Evolutionary conservation across 2,888 invertebrate genomes (phyloP).

Genomic region (Pseudeuparius sepicola): DNA sequence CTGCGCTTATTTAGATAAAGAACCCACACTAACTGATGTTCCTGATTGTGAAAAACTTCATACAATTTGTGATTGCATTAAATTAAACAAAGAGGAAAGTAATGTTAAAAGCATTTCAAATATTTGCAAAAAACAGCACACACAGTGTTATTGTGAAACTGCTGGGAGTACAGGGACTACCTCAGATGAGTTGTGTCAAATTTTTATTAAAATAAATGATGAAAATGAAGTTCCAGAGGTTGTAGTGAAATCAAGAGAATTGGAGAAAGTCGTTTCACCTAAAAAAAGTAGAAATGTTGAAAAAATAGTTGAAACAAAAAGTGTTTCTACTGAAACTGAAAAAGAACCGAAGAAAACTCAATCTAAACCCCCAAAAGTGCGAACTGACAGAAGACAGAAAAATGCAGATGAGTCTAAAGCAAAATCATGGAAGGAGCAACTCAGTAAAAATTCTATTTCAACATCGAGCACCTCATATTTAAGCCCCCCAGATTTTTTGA

Average conservation of each 20-base stretch:
- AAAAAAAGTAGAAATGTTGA: constrained; percentile 13
- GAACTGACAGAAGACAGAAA: not conserved
- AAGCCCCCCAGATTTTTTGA: constrained; percentile 35
- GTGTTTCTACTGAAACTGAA: constrained; percentile 26
- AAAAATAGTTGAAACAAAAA: constrained; percentile 17
- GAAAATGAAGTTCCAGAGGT: constrained; percentile 29
- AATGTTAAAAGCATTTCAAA: not conserved
- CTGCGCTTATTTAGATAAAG: too few relatives aligned
- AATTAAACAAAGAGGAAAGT: too few relatives aligned
- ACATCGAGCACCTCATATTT: constrained; percentile 36
- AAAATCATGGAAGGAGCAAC: constrained; percentile 32
- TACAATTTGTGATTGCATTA: constrained; percentile 1
- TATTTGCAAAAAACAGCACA: constrained; percentile 18
- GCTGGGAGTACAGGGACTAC: constrained; percentile 15
- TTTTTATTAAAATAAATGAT: constrained; percentile 34
- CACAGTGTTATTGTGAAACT: constrained; percentile 25
- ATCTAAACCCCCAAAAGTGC: constrained; percentile 1
- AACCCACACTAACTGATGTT: not conserved
- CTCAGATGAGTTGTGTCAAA: constrained; percentile 32
- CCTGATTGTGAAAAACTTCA: constrained; percentile 16
- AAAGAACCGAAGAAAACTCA: constrained; percentile 4
- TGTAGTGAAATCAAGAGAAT: constrained; percentile 23
- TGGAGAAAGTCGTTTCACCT: not conserved
- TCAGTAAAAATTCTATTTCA: constrained; percentile 31
- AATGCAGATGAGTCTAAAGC: constrained; percentile 14